phyloP scores from a whole-genome alignment of 2,888 invertebrate species.

The Brachycybe producta region DNA sequence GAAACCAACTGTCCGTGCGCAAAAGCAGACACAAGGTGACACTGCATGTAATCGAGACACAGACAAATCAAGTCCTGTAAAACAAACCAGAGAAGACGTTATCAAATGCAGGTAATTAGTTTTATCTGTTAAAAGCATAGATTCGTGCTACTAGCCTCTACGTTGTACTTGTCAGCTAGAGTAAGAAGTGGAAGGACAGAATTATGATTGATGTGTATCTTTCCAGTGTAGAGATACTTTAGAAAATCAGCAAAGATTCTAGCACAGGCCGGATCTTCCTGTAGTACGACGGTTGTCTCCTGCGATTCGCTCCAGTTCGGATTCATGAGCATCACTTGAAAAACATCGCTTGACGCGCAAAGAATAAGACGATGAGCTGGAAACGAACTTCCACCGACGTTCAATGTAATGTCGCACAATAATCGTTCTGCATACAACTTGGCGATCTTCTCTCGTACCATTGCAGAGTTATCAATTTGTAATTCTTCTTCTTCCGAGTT shows the following conservation, averaged over 20 bases:
- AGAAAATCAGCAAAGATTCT: conserved; percentile 77
- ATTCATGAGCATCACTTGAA: conserved; percentile 92
- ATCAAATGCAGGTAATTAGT: too few species aligned
- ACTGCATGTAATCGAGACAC: conserved; percentile 75
- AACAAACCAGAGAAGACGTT: conserved; percentile 18
- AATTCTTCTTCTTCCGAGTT: background rate
- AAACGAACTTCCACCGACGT: conserved; percentile 67
- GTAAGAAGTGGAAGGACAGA: conserved; percentile 77
- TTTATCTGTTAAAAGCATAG: background rate
- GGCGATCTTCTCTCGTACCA: conserved; percentile 66
- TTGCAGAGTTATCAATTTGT: conserved; percentile 63
- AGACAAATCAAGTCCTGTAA: conserved; percentile 61
- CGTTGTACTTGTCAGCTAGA: conserved; percentile 88
- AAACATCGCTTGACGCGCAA: conserved; percentile 88
- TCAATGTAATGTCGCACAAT: conserved; percentile 77
- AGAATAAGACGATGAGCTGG: conserved; percentile 81
- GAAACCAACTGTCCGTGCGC: conserved; percentile 66
- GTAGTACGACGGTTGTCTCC: conserved; percentile 65
- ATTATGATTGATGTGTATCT: conserved; percentile 67
- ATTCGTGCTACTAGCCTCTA: conserved; percentile 46
- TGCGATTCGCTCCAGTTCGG: conserved; percentile 85
- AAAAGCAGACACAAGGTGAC: conserved; percentile 72
- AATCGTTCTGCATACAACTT: conserved; percentile 68
- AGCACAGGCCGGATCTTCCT: conserved; percentile 73
- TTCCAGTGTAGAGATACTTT: conserved; percentile 80